A percentile compares a stretch with the other conserved stretches of the same genome.
Conservation (phyloP, 2,888 invertebrate genomes). For the Eupithecia pulchellata region DNA sequence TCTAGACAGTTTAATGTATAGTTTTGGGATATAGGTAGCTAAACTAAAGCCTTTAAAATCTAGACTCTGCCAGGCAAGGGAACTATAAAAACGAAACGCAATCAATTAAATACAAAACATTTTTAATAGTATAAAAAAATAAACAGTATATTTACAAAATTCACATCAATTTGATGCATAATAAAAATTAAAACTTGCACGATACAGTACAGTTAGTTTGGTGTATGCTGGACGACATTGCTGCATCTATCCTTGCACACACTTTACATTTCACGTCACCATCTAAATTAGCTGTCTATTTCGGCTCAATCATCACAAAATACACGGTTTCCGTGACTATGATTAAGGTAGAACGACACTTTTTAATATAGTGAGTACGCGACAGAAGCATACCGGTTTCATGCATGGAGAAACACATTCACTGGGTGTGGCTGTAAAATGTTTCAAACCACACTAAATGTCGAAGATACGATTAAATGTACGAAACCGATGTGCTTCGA, state of each 20-base stretch:
- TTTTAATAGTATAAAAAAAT: constrained; percentile 72
- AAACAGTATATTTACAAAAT: constrained; percentile 80
- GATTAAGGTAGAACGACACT: not conserved
- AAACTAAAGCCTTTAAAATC: not conserved
- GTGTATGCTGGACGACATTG: constrained; percentile 57
- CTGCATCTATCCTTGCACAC: constrained; percentile 35
- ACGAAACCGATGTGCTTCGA: no score
- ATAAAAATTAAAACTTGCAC: constrained; percentile 55
- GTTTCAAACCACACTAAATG: no score
- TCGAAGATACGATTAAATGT: no score
- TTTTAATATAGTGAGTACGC: not conserved
- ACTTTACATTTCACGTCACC: not conserved
- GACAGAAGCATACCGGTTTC: not conserved
- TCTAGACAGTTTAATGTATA: no score
- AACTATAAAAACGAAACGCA: constrained; percentile 2
- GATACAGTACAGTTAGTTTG: constrained; percentile 64
- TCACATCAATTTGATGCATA: constrained; percentile 84
- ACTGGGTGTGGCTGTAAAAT: not conserved
- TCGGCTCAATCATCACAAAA: constrained; percentile 9
- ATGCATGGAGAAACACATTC: not conserved
- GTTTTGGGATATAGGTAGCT: no score
- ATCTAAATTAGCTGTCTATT: not conserved
- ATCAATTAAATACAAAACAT: constrained; percentile 60
- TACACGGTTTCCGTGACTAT: not conserved
- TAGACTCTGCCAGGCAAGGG: not conserved